phyloP scores from a whole-genome alignment of 2,797 vertebrate genomes.

The Cossypha dichroa region DNA sequence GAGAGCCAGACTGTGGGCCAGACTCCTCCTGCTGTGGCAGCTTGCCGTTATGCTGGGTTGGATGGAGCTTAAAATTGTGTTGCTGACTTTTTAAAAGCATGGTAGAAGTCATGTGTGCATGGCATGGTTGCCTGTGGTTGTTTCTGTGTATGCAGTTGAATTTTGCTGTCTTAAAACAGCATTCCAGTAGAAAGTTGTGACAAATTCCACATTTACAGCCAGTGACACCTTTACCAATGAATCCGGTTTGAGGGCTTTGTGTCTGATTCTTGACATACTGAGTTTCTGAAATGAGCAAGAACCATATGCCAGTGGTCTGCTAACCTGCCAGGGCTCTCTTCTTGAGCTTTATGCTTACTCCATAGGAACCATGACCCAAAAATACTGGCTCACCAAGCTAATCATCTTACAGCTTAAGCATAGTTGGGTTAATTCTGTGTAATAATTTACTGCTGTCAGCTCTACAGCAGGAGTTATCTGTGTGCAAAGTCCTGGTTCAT shows the following conservation, averaged over 20 bases:
- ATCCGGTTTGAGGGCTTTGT: neutral
- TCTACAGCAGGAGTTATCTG: constrained; percentile 19
- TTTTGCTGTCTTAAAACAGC: neutral
- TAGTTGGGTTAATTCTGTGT: constrained; percentile 45
- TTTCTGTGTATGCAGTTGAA: neutral
- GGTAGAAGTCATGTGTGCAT: neutral
- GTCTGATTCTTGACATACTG: neutral
- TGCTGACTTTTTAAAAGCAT: neutral
- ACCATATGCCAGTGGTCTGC: neutral
- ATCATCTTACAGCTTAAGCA: neutral
- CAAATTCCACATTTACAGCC: neutral
- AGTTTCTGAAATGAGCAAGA: neutral
- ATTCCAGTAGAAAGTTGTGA: neutral
- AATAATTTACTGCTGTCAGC: constrained; percentile 57
- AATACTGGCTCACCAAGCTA: neutral
- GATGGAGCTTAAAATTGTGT: neutral
- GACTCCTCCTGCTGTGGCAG: neutral
- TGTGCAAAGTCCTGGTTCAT: constrained; percentile 50
- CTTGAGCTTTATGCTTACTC: neutral
- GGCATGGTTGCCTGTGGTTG: neutral
- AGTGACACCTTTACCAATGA: neutral
- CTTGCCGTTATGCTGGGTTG: neutral
- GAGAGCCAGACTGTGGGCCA: neutral
- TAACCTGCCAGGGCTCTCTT: neutral
- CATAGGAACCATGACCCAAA: neutral